phyloP scores from a whole-genome alignment of 2,113 vertebrate genomes.

The Lagopus muta region DNA sequence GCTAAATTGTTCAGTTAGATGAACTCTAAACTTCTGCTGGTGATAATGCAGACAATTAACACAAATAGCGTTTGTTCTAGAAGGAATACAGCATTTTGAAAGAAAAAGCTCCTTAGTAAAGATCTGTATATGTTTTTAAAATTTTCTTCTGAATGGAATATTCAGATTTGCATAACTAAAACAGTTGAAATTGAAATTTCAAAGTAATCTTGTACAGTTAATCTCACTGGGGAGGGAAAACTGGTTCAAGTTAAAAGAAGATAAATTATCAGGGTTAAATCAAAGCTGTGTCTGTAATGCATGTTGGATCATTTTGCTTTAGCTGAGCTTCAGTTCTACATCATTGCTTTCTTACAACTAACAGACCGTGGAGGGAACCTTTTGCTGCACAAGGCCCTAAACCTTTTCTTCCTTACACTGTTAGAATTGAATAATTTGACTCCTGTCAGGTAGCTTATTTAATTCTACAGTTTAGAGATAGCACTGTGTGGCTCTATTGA shows the following conservation, averaged over 20 bases:
- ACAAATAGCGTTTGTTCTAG: constrained; percentile 18
- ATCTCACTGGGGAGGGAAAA: constrained; percentile 3
- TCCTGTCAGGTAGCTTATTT: neutral
- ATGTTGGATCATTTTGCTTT: neutral
- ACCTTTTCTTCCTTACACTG: neutral
- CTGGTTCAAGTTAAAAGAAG: constrained; percentile 47
- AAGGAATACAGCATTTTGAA: constrained; percentile 5
- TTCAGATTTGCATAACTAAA: constrained; percentile 36
- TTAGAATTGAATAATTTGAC: neutral
- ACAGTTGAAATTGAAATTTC: constrained; percentile 38
- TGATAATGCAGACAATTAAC: neutral
- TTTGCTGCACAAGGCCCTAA: neutral
- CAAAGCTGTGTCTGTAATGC: neutral
- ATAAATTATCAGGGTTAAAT: constrained; percentile 22
- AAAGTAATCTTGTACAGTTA: constrained; percentile 48
- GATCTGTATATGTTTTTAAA: constrained; percentile 24
- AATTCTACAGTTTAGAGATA: neutral
- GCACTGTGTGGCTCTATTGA: neutral
- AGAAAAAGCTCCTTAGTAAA: neutral
- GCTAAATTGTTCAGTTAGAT: neutral
- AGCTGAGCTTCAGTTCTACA: neutral
- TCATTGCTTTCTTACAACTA: neutral
- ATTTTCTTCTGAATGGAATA: constrained; percentile 40
- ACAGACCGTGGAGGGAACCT: neutral
- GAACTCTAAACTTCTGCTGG: neutral